phyloP scores from a whole-genome alignment of 2,888 invertebrate species.

The Lasioglossum zephyrum region DNA sequence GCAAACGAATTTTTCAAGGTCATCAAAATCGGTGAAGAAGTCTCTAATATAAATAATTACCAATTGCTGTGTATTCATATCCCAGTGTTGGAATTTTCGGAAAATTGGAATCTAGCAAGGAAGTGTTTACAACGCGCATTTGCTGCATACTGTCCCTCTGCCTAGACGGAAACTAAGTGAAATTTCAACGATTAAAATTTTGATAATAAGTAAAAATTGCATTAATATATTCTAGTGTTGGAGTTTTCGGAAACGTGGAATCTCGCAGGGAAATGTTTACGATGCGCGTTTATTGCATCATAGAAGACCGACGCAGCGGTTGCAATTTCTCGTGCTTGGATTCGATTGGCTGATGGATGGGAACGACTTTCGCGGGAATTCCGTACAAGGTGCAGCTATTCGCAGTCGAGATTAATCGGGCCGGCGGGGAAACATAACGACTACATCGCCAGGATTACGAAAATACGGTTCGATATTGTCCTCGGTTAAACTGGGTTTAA shows the following conservation, averaged over 20 bases:
- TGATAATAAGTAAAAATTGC: background rate
- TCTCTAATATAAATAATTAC: too few species aligned
- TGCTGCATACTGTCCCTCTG: too few species aligned
- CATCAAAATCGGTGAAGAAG: too few species aligned
- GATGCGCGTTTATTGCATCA: background rate
- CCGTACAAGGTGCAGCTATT: slow-evolving; percentile 46
- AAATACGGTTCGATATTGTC: slow-evolving; percentile 25
- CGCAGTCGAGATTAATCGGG: slow-evolving; percentile 46
- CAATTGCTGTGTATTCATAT: too few species aligned
- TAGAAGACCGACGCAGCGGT: background rate
- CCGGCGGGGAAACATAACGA: slow-evolving; percentile 28
- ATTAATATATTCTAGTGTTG: too few species aligned
- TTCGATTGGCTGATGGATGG: slow-evolving; percentile 47
- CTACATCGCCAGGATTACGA: slow-evolving; percentile 35
- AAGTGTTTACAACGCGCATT: too few species aligned
- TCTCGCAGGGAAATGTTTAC: background rate
- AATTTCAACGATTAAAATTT: too few species aligned
- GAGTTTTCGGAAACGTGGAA: background rate
- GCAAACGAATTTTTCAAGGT: background rate
- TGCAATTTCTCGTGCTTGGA: slow-evolving; percentile 37
- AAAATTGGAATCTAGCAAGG: too few species aligned
- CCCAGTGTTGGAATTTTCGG: too few species aligned
- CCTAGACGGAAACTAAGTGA: background rate
- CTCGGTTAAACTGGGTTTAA: slow-evolving; percentile 12
- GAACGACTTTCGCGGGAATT: slow-evolving; percentile 42